Evolutionary conservation across 2,113 vertebrate genomes (phyloP), one percentile per base, ranked within the genome.

Genomic region (Odontophorus gujanensis): DNA sequence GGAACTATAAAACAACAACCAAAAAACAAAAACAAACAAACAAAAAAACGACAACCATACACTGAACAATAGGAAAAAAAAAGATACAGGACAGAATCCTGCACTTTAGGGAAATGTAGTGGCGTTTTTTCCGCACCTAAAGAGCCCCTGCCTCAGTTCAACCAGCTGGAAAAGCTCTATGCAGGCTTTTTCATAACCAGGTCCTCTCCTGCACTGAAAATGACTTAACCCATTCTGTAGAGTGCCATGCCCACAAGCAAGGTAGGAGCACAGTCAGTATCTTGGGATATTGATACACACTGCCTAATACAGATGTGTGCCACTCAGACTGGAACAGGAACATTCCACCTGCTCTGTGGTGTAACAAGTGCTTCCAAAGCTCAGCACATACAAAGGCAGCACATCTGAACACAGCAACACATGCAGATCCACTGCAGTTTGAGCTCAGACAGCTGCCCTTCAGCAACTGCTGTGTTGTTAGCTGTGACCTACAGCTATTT

Each of bases 401-500:
- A 48, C 13, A 71, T 53, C 51, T 30, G 19, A 89, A 81, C 8
- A 69, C 28, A 32, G 50, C 10, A 78, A n/a, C 18, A 82, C 14
- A 63, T 11, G 62, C 69, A 67, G 13, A 57, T n/a, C 17, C 34
- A 16, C 8, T 4, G 11, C 3, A 69, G 36, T 34, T 57, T 5
- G 7, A 80, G 51, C n/a, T 82, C 72, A 89, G 59, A 43, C 63
- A 87, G 62, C 59, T 55, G 58, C 15, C 42, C 47, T 48, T 34
- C 3, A 77, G 61, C 75, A 87, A 95, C 61, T 2, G 0, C 88
- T 38, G 58, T 48, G 45, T 86, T 87, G 62, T 77, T 57, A 91
- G 47, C 75, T 67, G 47, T 91, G 89, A 87, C 47, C 42, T 51
- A 53, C 9, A 85, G 68, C 80, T 94, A 61, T 59, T 91, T 83